A percentile compares a stretch with the other conserved stretches of the same genome.
Evolutionary conservation across 2,888 invertebrate genomes (phyloP).

Genomic region (Carabus problematicus): DNA sequence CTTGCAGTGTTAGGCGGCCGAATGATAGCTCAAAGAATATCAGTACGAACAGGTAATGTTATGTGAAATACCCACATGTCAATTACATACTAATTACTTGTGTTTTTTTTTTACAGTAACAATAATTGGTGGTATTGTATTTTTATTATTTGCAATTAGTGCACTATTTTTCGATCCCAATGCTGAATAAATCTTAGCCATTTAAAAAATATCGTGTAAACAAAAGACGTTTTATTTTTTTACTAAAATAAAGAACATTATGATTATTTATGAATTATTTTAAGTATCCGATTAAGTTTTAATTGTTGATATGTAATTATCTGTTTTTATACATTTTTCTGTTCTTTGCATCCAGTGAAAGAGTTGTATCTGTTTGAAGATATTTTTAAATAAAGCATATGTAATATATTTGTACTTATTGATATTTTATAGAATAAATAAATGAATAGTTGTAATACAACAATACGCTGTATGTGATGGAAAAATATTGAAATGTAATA

Average conservation of each 20-base stretch:
- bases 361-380: background rate
- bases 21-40: slow-evolving; percentile 96
- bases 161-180: slow-evolving; percentile 87
- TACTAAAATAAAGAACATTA: slow-evolving; percentile 10
- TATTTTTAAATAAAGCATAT: slow-evolving; percentile 21
- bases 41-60: slow-evolving; percentile 87
- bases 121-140: slow-evolving; percentile 94
- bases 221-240: slow-evolving; percentile 36
- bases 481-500: slow-evolving; percentile 27
- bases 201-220: background rate
- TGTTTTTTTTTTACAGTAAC: slow-evolving; percentile 78
- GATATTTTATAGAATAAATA: slow-evolving; percentile 11
- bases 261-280: slow-evolving; percentile 10
- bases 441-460: slow-evolving; percentile 21
- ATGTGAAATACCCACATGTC: background rate
- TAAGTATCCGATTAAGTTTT: background rate
- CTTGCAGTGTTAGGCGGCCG: slow-evolving; percentile 96
- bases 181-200: slow-evolving; percentile 51
- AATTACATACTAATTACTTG: slow-evolving; percentile 50
- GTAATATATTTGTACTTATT: slow-evolving; percentile 28
- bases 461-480: slow-evolving; percentile 24
- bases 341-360: background rate
- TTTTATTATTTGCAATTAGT: slow-evolving; percentile 91
- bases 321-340: background rate
- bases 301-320: slow-evolving; percentile 4